These are phyloP conservation scores for Spinus pinus DNA, from an alignment of 2,797 vertebrate species.

Conservation along the genomic window DNA sequence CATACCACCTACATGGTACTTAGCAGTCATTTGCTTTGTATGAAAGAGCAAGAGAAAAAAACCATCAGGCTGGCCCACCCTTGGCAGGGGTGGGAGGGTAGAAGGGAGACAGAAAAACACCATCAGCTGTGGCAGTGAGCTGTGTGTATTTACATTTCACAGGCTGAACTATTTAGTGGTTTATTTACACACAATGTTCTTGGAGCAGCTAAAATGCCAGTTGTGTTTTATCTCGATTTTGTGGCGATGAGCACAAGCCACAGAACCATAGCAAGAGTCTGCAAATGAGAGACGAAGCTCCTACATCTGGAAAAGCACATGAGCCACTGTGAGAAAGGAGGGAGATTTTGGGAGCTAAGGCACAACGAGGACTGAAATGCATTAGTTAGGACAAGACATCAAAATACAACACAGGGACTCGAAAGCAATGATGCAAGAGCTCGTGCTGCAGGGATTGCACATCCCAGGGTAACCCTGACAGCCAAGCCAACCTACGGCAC, in stretches of 20 bases:
- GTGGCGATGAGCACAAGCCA: neutral
- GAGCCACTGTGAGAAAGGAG: neutral
- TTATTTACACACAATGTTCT: slow-evolving; percentile 62
- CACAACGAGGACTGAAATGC: neutral
- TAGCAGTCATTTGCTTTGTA: slow-evolving; percentile 31
- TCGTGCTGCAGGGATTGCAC: neutral
- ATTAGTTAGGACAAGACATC: neutral
- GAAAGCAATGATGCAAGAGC: neutral
- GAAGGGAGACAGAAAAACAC: slow-evolving; percentile 53
- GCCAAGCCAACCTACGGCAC: neutral
- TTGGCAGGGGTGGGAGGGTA: slow-evolving; percentile 58
- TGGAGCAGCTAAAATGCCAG: slow-evolving; percentile 55
- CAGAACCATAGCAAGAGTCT: neutral
- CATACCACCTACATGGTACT: slow-evolving; percentile 48
- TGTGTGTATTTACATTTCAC: slow-evolving; percentile 60
- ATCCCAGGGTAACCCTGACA: neutral
- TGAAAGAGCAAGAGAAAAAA: slow-evolving; percentile 32
- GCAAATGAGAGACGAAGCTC: neutral
- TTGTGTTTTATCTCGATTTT: slow-evolving; percentile 47
- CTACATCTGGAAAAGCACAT: neutral
- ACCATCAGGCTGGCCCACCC: slow-evolving; percentile 20
- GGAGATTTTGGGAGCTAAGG: neutral
- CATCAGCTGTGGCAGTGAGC: slow-evolving; percentile 28
- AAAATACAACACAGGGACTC: neutral
- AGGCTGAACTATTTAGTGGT: slow-evolving; percentile 50